These are phyloP conservation scores for Apis florea DNA, from an alignment of 1,140 invertebrate species.

Conservation along the genomic window DNA sequence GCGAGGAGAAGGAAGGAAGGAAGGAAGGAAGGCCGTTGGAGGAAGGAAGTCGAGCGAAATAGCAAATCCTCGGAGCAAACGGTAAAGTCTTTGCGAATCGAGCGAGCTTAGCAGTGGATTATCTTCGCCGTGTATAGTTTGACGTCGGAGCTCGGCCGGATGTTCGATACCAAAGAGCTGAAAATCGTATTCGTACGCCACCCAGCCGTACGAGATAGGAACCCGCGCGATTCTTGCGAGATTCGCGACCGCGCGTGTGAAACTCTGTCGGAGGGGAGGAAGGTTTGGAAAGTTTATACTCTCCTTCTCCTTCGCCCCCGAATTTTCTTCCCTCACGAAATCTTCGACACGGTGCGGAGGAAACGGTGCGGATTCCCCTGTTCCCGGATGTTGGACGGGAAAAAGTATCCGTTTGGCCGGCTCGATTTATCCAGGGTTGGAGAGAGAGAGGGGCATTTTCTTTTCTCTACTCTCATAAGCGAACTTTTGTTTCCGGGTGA, in stretches of 20 bases:
- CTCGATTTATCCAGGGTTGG: background rate
- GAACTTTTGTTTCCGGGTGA: background rate
- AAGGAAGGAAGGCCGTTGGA: background rate
- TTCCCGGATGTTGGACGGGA: background rate
- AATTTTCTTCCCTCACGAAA: background rate
- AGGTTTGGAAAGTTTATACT: too few relatives aligned
- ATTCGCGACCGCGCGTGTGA: background rate
- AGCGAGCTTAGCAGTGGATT: constrained; percentile 66
- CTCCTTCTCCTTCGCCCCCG: too few relatives aligned
- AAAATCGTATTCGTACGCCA: constrained; percentile 40
- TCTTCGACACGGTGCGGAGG: too few relatives aligned
- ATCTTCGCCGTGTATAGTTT: constrained; percentile 58
- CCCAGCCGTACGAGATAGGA: too few relatives aligned
- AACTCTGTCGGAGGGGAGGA: too few relatives aligned
- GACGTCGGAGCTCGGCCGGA: constrained; percentile 38
- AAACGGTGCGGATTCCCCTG: background rate
- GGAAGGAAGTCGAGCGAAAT: constrained; percentile 63
- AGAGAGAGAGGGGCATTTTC: too few relatives aligned
- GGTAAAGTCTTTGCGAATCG: constrained; percentile 65
- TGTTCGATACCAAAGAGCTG: constrained; percentile 53
- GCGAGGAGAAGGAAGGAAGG: constrained; percentile 12
- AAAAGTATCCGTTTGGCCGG: background rate
- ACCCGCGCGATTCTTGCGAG: too few relatives aligned
- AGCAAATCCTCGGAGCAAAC: constrained; percentile 68
- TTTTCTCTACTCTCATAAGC: background rate